Conservation (phyloP, 2,797 vertebrate species). For the Muraenolepis orangiensis region DNA sequence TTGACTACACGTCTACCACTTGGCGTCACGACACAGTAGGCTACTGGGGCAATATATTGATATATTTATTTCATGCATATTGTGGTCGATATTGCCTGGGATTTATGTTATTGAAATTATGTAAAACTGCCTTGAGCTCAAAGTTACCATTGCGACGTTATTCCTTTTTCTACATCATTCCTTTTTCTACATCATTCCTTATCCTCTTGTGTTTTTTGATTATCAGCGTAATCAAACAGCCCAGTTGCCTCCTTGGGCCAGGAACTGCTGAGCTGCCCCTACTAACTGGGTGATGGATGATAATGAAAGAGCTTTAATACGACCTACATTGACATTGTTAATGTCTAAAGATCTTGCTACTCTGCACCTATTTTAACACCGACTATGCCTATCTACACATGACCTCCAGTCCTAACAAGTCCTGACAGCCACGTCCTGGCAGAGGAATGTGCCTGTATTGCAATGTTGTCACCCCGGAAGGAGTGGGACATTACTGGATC, state of each 20-base stretch:
- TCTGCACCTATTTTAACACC: not conserved
- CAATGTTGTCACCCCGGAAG: no score
- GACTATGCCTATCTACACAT: not conserved
- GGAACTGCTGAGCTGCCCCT: not conserved
- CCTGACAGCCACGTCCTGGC: not conserved
- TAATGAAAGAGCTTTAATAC: not conserved
- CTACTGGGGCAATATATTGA: not conserved
- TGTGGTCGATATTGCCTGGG: not conserved
- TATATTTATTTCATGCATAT: not conserved
- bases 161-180: not conserved
- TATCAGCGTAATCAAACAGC: not conserved
- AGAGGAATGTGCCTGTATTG: not conserved
- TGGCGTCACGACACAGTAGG: not conserved
- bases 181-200: not conserved
- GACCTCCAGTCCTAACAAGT: not conserved
- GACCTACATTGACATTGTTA: not conserved
- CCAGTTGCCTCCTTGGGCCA: not conserved
- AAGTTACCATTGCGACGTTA: not conserved
- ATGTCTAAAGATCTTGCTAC: not conserved
- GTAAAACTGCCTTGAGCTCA: not conserved
- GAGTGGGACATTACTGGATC: no score
- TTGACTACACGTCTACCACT: not conserved
- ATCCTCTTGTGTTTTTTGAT: not conserved
- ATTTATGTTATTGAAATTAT: not conserved
- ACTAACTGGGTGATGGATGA: not conserved